Conservation (phyloP, 2,888 invertebrate genomes). For the Caenorhabditis sulstoni region DNA sequence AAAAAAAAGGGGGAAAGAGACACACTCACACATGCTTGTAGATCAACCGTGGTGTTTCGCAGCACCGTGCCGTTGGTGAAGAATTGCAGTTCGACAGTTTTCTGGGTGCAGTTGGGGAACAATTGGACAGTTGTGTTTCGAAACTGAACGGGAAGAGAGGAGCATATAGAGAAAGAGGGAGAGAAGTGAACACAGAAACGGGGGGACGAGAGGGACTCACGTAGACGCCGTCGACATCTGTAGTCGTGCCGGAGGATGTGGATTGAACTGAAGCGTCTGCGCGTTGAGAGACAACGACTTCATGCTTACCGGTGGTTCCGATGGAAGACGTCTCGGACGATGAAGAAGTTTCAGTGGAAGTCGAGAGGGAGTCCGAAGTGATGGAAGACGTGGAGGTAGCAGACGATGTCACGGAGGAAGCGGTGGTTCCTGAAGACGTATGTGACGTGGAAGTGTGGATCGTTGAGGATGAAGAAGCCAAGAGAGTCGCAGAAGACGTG, state of each 20-base stretch:
- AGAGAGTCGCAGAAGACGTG: too few relatives aligned
- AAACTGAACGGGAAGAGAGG: conserved; percentile 6
- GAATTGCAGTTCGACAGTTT: conserved; percentile 14
- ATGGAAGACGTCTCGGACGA: neutral
- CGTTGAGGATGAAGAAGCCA: too few relatives aligned
- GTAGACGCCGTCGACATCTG: conserved; percentile 16
- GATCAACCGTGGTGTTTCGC: conserved; percentile 15
- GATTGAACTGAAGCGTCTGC: neutral
- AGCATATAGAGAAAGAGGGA: neutral
- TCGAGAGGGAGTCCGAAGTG: too few relatives aligned
- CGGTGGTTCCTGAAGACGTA: too few relatives aligned
- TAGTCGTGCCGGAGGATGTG: conserved; percentile 1
- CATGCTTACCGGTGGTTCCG: neutral
- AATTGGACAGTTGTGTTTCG: conserved; percentile 14
- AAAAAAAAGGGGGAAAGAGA: neutral
- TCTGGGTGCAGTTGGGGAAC: conserved; percentile 20
- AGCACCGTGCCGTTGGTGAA: conserved; percentile 11
- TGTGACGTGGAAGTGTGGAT: too few relatives aligned
- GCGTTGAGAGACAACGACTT: too few relatives aligned
- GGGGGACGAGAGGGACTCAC: conserved; percentile 2
- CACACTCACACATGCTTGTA: conserved; percentile 17
- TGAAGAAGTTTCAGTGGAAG: too few relatives aligned
- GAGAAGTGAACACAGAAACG: neutral
- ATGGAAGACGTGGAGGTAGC: too few relatives aligned
- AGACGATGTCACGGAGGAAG: too few relatives aligned